A percentile compares a stretch with the other conserved stretches of the same genome.
Evolutionary conservation across 2,888 invertebrate species (phyloP).

Genomic region (Geophilus truncorum): DNA sequence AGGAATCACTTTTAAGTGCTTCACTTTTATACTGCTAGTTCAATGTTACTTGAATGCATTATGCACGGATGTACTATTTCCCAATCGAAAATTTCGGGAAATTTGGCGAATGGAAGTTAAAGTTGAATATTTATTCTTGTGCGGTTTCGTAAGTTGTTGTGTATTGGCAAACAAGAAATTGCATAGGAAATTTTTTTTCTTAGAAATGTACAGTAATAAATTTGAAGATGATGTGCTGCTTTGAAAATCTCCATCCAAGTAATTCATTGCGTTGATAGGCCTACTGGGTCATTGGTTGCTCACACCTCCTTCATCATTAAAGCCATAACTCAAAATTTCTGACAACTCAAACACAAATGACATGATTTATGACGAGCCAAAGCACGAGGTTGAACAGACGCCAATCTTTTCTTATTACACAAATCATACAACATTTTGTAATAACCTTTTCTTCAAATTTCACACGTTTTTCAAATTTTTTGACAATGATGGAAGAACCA

Average conservation of each 20-base stretch:
- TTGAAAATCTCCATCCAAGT: slow-evolving; percentile 2
- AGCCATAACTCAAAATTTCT: slow-evolving; percentile 13
- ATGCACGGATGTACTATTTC: not conserved
- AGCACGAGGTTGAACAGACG: not conserved
- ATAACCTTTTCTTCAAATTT: slow-evolving; percentile 7
- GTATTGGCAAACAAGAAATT: no score
- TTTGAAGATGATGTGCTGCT: slow-evolving; percentile 16
- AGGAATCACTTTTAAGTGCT: not conserved
- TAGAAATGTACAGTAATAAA: not conserved
- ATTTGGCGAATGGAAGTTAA: not conserved
- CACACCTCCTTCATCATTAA: slow-evolving; percentile 11
- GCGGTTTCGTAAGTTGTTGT: no score
- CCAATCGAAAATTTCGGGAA: not conserved
- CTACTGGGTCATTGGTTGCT: slow-evolving; percentile 10
- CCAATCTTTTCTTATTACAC: slow-evolving; percentile 17
- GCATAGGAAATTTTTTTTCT: no score
- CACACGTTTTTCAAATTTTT: not conserved
- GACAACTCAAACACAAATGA: slow-evolving; percentile 17
- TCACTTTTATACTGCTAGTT: not conserved
- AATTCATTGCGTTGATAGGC: slow-evolving; percentile 16
- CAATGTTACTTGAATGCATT: not conserved
- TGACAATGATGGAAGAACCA: not conserved
- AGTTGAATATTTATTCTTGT: not conserved
- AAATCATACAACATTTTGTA: slow-evolving; percentile 3
- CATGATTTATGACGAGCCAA: slow-evolving; percentile 16